phyloP scores from a whole-genome alignment of 2,113 vertebrate genomes.

The Meleagris gallopavo region DNA sequence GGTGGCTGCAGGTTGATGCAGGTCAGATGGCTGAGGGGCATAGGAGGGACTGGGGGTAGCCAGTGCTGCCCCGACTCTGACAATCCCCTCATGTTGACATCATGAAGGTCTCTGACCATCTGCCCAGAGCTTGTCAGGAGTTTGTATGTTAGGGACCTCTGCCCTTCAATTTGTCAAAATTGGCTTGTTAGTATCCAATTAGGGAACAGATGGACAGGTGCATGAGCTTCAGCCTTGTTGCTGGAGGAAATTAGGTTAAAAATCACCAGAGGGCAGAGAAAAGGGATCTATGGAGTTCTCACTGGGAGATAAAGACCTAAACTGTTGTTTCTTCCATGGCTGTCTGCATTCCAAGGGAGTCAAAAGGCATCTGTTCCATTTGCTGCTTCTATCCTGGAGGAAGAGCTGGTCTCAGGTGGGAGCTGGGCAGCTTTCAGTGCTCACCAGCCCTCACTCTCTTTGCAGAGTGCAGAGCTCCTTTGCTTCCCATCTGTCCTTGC shows the following conservation, averaged over 20 bases:
- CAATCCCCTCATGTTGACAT: not conserved
- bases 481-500: not conserved
- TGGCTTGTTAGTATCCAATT: not conserved
- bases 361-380: not conserved
- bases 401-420: fast-evolving
- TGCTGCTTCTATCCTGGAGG: not conserved
- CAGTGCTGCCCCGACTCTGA: not conserved
- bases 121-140: not conserved
- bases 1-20: not conserved
- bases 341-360: fast-evolving
- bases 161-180: conserved; percentile 5
- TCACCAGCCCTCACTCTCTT: not conserved
- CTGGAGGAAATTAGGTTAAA: not conserved
- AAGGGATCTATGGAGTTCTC: not conserved
- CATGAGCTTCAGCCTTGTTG: not conserved
- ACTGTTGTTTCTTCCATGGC: not conserved
- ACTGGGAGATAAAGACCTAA: not conserved
- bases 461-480: not conserved
- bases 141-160: not conserved
- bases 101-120: not conserved
- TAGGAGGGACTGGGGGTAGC: not conserved
- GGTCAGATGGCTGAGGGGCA: not conserved
- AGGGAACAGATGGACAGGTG: not conserved
- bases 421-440: not conserved
- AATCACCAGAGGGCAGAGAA: not conserved